Conservation (phyloP, 2,797 vertebrate species). For the Coracias cyanogaster region DNA sequence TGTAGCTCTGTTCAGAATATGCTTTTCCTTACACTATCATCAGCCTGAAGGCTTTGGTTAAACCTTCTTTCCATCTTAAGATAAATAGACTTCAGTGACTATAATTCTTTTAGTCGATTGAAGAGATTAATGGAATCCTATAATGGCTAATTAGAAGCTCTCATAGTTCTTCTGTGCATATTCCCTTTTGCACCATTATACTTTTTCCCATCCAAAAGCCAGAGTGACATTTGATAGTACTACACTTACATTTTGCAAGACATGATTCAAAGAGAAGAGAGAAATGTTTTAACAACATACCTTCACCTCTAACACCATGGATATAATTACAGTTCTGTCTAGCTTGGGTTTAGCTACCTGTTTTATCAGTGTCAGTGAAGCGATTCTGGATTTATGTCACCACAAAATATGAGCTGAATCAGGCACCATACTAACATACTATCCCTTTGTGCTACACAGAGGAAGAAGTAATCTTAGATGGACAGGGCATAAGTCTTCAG, state of each 20-base stretch:
- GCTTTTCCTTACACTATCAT: neutral
- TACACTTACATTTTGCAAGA: neutral
- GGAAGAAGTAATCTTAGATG: neutral
- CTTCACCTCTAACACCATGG: neutral
- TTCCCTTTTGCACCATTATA: constrained; percentile 51
- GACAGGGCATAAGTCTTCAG: neutral
- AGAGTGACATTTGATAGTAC: constrained; percentile 13
- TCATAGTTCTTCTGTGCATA: neutral
- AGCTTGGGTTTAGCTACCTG: constrained; percentile 25
- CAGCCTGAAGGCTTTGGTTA: constrained; percentile 40
- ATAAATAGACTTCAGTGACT: constrained; percentile 37
- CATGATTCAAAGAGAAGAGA: constrained; percentile 3
- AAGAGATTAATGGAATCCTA: constrained; percentile 68
- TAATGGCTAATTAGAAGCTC: constrained; percentile 63
- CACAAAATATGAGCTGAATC: constrained; percentile 14
- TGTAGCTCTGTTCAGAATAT: neutral
- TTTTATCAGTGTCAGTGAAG: constrained; percentile 43
- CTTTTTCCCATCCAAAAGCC: constrained; percentile 6
- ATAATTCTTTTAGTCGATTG: constrained; percentile 50
- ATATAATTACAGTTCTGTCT: constrained; percentile 41
- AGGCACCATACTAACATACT: neutral
- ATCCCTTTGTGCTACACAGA: neutral
- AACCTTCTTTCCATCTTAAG: constrained; percentile 62
- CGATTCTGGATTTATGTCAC: constrained; percentile 8
- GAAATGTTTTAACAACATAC: constrained; percentile 21